Base-by-base conservation (phyloP, 2,113 vertebrate genomes). In the Serinus canaria region DNA sequence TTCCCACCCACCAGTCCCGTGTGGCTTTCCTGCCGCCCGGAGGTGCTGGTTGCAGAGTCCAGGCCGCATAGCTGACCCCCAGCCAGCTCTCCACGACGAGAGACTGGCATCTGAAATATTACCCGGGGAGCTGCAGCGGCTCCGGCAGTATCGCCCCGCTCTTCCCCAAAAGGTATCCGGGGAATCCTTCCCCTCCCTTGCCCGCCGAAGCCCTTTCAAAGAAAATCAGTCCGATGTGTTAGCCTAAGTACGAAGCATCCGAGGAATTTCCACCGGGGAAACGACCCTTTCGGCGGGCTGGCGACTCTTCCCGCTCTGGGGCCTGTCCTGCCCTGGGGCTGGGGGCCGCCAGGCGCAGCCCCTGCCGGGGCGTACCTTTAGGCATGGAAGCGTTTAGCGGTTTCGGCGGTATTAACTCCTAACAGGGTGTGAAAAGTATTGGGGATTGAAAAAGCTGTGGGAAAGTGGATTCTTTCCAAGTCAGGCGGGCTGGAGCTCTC, bases 381-480 rank as follows among this genome's bases (percentile, higher is more conserved):
- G 53, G 92, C 87, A 83, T 95, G 96, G 97, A 95, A 98, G 94
- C 92, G 60, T 90, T 97, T 94, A 97, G 96, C 94, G 87, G 97
- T 94, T 97, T 96, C 95, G 85, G 68, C 68, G 91, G 83, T 83
- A 81, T 96, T 97, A 97, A 80, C 87, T 89, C 78, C 96, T 97
- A 97, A 97, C 95, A 82, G 95, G 96, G 97, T 97, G 97, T 96
- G 97, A 97, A 98, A 97, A 97, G 95, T 95, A 94, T 69, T 95
- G 91, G 82, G 92, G 92, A 96, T 82, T 95, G 97, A 95, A 97
- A 98, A 97, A 95, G 92, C 89, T 95, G 95, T 97, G 97, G 96
- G 98, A 94, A 97, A 93, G 91, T 89, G 96, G 94, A 97, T 91
- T 55, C 53, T 88, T 96, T 98, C 97, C 97, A 97, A 94, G 89